phyloP scores from a whole-genome alignment of 2,888 invertebrate species.

The Junonia oenone region DNA sequence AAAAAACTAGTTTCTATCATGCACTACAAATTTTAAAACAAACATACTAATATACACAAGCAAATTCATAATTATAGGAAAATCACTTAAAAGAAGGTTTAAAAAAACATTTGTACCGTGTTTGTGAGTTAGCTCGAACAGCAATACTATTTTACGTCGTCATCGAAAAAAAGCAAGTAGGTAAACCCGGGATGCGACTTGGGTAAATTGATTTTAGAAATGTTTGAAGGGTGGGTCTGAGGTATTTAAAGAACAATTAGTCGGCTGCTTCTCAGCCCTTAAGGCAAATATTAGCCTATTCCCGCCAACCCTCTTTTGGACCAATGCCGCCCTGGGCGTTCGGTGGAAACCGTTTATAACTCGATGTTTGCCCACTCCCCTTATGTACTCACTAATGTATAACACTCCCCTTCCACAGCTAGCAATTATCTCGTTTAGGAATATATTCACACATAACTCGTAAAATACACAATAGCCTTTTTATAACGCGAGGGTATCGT shows the following conservation, averaged over 20 bases:
- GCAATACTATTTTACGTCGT: not conserved
- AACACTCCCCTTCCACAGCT: slow-evolving; percentile 50
- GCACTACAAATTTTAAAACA: too few species aligned
- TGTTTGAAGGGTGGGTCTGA: slow-evolving; percentile 69
- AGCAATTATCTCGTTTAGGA: slow-evolving; percentile 38
- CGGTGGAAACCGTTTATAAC: slow-evolving; percentile 62
- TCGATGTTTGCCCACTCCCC: slow-evolving; percentile 66
- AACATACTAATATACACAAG: too few species aligned
- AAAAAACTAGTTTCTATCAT: too few species aligned
- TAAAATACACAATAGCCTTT: slow-evolving; percentile 11
- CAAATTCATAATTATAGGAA: too few species aligned
- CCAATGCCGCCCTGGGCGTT: slow-evolving; percentile 63
- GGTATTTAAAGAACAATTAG: slow-evolving; percentile 79
- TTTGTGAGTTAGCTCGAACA: not conserved
- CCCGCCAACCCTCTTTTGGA: slow-evolving; percentile 72
- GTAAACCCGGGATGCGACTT: slow-evolving; percentile 53
- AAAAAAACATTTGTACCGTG: too few species aligned
- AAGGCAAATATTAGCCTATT: slow-evolving; percentile 73
- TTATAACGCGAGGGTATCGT: not conserved
- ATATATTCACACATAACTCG: slow-evolving; percentile 16
- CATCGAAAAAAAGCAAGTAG: not conserved
- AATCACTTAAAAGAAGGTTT: too few species aligned
- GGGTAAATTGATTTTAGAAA: slow-evolving; percentile 70
- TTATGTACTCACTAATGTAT: slow-evolving; percentile 55
- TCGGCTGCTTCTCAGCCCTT: slow-evolving; percentile 70